Conservation (phyloP, 2,113 vertebrate species). For the Pterocles gutturalis region DNA sequence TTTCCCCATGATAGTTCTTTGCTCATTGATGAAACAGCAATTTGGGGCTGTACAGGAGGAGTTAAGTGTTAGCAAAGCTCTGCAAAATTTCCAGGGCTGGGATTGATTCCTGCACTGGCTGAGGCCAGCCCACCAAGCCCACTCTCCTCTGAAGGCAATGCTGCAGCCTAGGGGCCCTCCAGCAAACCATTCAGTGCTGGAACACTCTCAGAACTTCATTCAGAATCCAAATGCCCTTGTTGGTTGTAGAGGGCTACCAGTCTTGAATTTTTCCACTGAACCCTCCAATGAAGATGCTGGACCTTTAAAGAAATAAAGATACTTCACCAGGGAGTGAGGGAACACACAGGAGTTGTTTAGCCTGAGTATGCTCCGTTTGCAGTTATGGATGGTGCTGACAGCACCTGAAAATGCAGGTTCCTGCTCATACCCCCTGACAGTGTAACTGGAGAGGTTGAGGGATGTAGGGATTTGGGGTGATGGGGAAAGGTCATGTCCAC, state of each 20-base stretch:
- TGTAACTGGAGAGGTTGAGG: not conserved
- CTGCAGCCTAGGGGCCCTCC: not conserved
- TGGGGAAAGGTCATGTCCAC: not conserved
- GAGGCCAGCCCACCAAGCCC: not conserved
- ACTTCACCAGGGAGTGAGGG: not conserved
- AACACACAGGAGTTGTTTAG: not conserved
- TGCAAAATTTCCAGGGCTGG: not conserved
- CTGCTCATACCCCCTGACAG: not conserved
- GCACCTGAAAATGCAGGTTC: not conserved
- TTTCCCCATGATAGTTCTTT: not conserved
- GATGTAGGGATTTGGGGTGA: not conserved
- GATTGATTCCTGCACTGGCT: accelerated
- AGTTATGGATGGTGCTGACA: not conserved
- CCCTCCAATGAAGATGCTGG: not conserved
- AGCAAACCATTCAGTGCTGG: not conserved
- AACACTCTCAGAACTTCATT: not conserved
- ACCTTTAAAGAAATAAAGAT: not conserved
- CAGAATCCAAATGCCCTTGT: not conserved
- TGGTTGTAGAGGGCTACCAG: not conserved
- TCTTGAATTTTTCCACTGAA: not conserved
- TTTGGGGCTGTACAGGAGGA: not conserved
- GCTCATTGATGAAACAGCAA: not conserved
- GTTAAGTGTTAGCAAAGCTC: not conserved
- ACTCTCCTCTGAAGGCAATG: not conserved
- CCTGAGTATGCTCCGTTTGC: not conserved